These are phyloP conservation scores for Heliconius nattereri DNA, from an alignment of 1,140 invertebrate species.

Conservation along the genomic window DNA sequence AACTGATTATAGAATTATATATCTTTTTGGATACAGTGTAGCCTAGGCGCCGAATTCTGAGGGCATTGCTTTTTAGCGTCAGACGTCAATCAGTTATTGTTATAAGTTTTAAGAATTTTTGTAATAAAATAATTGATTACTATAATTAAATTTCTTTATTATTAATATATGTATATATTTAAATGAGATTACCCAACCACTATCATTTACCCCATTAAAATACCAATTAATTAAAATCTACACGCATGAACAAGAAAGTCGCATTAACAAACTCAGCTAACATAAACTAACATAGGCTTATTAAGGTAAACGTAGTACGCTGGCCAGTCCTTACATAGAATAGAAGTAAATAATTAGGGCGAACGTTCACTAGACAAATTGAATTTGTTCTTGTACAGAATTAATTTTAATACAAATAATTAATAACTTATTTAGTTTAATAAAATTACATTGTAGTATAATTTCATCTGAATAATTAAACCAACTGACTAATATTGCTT, in stretches of 20 bases:
- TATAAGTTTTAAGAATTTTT: no score
- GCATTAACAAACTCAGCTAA: slow-evolving; percentile 36
- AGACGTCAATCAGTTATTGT: no score
- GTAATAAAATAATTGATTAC: no score
- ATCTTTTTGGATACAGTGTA: no score
- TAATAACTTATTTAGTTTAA: no score
- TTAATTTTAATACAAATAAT: background rate
- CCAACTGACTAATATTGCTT: no score
- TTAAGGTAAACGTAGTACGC: slow-evolving; percentile 33
- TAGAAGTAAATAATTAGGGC: slow-evolving; percentile 45
- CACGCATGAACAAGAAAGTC: slow-evolving; percentile 35
- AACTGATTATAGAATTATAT: background rate
- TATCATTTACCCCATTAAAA: slow-evolving; percentile 5
- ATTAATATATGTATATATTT: background rate
- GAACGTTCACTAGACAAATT: slow-evolving; percentile 43
- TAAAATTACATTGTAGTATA: no score
- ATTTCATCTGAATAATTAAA: no score
- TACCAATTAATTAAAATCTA: slow-evolving; percentile 26
- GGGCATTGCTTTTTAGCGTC: no score
- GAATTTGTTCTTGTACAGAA: background rate
- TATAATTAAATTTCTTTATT: background rate
- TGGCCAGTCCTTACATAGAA: slow-evolving; percentile 41
- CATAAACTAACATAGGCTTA: slow-evolving; percentile 38
- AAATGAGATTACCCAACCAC: background rate
- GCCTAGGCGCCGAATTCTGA: no score